These are phyloP conservation scores for Scolopax rusticola DNA, from an alignment of 2,797 vertebrate genomes.

Conservation along the genomic window DNA sequence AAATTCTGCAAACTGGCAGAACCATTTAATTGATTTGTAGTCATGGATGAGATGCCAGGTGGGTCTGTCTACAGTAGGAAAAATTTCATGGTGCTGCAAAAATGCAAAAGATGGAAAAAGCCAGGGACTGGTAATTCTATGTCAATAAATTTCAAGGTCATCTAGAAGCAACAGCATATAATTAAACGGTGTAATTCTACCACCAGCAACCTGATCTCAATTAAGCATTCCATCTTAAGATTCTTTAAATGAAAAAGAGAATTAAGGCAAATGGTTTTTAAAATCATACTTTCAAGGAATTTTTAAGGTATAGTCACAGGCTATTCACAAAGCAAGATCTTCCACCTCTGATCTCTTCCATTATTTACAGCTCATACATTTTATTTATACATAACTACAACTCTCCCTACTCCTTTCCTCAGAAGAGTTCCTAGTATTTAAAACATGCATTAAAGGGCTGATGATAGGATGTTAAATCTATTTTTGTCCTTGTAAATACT, in stretches of 20 bases:
- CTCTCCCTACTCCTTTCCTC: background rate
- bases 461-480: background rate
- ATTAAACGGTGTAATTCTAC: background rate
- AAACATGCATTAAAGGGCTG: slow-evolving; percentile 21
- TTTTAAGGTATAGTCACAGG: slow-evolving; percentile 15
- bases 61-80: background rate
- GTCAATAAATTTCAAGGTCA: slow-evolving; percentile 16
- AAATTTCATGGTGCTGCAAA: background rate
- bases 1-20: background rate
- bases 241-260: background rate
- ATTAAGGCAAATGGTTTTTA: background rate
- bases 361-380: slow-evolving; percentile 7
- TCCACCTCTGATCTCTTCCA: slow-evolving; percentile 4
- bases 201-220: background rate
- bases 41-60: background rate
- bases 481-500: slow-evolving; percentile 35
- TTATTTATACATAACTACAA: slow-evolving; percentile 17
- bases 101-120: background rate
- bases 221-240: background rate
- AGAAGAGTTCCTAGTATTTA: slow-evolving; percentile 29
- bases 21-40: slow-evolving; percentile 1
- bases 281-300: background rate
- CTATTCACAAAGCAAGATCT: background rate
- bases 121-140: background rate
- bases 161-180: background rate